Percentiles rank a stretch among this genome's conserved stretches.
Conservation (phyloP, 1,140 invertebrate genomes). For the Pseudomyrmex concolor region DNA sequence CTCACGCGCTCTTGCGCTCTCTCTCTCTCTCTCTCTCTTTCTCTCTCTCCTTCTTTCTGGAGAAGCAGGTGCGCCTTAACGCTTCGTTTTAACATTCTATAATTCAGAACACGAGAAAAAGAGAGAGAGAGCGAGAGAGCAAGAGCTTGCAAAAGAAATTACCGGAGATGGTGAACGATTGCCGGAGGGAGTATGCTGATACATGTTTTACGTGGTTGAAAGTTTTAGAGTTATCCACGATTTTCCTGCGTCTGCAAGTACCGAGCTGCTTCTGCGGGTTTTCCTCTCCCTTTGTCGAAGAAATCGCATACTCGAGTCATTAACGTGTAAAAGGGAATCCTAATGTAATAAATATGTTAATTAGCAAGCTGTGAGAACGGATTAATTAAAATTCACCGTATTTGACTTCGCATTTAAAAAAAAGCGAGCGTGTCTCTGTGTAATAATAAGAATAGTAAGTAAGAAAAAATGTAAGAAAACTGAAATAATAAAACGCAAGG, state of each 20-base stretch:
- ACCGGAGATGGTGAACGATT: conserved; percentile 62
- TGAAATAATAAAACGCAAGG: no score
- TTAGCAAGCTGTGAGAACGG: no score
- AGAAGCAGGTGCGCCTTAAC: conserved; percentile 55
- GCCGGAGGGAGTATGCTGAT: conserved; percentile 26
- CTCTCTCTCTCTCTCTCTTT: not conserved
- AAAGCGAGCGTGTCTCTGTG: no score
- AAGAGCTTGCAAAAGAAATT: conserved; percentile 61
- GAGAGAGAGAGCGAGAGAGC: conserved; percentile 33
- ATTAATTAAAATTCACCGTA: no score
- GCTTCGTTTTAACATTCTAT: conserved; percentile 65
- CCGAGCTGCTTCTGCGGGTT: not conserved
- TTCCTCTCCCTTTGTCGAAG: conserved; percentile 8
- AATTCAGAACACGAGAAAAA: conserved; percentile 55
- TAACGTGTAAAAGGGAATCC: conserved; percentile 17
- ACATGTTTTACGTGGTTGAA: conserved; percentile 46
- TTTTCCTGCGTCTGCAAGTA: conserved; percentile 30
- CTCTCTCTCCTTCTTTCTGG: not conserved
- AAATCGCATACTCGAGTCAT: conserved; percentile 13
- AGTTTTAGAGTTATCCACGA: conserved; percentile 54
- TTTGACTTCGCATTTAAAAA: no score
- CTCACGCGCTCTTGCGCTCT: not conserved
- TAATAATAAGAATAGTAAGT: no score
- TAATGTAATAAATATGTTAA: no score
- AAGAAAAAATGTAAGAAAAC: no score